Evolutionary conservation across 1,140 invertebrate species (phyloP), one percentile per base, ranked within the genome.

Genomic region (Notospermus geniculatus): DNA sequence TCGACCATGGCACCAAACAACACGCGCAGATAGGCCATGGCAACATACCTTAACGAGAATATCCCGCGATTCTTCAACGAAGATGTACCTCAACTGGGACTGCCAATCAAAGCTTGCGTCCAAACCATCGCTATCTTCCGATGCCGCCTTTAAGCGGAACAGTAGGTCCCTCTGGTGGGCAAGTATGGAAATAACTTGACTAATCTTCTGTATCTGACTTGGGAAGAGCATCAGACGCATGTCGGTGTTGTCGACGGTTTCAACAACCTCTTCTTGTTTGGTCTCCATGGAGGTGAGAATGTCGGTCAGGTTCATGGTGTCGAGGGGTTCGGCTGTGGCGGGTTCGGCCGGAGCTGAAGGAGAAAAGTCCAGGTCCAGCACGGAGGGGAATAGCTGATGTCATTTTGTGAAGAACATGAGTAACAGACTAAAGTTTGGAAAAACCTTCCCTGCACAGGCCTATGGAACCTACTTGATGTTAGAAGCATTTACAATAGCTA

Each of bases 131-230:
- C 60, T 59, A 17, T 45, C 54, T 15, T 71, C 65, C 11, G n/a
- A 2, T 5, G 59, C 52, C 15, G 67, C 66, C 1, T 69, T 59
- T 41, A 76, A 62, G 11, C 73, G 58, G 54, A 70, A 67, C 50
- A 77, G 57, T n/a, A 76, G 62, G 61, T 79, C 75, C 27, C 77
- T 64, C 30, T 71, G 65, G 57, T 78, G 73, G 19, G 75, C 72
- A 29, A 77, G 60, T 5, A 77, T 62, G 7, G 75, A 64, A 17
- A 79, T 57, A 2, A 79, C 56, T 28, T 63, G 67, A 19, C 65
- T 71, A 11, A 78, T 66, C 66, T 79, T 79, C 43, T 78, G 75
- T 25, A 78, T 75, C 68, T 78, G 76, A 60, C 71, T 71, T 4
- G 76, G 77, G 58, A 78, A 78, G 60, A 78, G 60, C 65, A 76